These are phyloP conservation scores for Rhyacophila evoluta DNA, from an alignment of 2,888 invertebrate genomes.

Conservation along the genomic window DNA sequence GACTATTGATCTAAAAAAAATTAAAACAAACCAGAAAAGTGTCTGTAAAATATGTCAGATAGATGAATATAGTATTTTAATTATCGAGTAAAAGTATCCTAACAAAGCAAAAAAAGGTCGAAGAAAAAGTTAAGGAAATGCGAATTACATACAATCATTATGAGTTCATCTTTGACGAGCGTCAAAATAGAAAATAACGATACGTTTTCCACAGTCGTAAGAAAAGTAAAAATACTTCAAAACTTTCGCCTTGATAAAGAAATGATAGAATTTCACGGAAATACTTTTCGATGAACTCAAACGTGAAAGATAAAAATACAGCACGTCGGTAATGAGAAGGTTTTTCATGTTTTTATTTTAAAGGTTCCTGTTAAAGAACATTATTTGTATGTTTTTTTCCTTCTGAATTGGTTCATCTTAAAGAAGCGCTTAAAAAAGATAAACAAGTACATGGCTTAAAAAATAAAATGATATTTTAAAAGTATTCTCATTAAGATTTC, in stretches of 20 bases:
- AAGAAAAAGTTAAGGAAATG: background rate
- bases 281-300: slow-evolving; percentile 25
- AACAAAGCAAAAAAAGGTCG: background rate
- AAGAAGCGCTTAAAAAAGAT: too few species aligned
- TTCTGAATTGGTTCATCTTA: too few species aligned
- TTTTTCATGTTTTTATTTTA: background rate
- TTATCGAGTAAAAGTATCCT: too few species aligned
- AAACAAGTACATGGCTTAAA: too few species aligned
- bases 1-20: too few species aligned
- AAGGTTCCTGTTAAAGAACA: background rate
- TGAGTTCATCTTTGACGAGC: slow-evolving; percentile 11
- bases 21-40: too few species aligned
- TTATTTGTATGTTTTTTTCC: background rate
- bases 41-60: too few species aligned
- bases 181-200: slow-evolving; percentile 20
- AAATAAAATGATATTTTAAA: too few species aligned
- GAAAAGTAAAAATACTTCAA: slow-evolving; percentile 18
- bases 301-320: slow-evolving; percentile 6
- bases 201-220: background rate
- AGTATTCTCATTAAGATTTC: too few species aligned
- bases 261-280: slow-evolving; percentile 17
- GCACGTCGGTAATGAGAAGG: background rate
- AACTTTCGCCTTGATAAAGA: slow-evolving; percentile 23
- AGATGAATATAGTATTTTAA: too few species aligned
- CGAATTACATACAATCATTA: slow-evolving; percentile 1